A percentile compares a stretch with the other conserved stretches of the same genome.
Evolutionary conservation across 2,888 invertebrate genomes (phyloP).

Genomic region (Hydriomena furcata): DNA sequence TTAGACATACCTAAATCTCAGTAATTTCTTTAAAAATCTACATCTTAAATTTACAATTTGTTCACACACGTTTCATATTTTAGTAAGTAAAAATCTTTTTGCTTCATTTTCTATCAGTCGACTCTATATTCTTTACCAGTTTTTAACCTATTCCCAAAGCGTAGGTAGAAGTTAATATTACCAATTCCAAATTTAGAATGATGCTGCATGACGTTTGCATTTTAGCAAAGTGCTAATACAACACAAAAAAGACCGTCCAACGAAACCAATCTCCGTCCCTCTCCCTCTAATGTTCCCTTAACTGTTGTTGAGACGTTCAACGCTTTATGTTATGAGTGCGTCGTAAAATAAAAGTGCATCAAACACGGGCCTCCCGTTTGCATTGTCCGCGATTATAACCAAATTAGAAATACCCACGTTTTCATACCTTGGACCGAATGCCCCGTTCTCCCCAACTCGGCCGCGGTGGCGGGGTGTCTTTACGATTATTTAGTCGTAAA

Average conservation of each 20-base stretch:
- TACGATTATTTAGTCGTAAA: slow-evolving; percentile 85
- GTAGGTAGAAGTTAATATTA: too few species aligned
- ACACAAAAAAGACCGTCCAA: slow-evolving; percentile 20
- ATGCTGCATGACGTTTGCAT: not conserved
- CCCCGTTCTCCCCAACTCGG: slow-evolving; percentile 52
- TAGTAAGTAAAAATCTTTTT: too few species aligned
- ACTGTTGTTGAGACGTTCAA: slow-evolving; percentile 78
- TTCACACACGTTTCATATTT: too few species aligned
- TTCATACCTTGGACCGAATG: slow-evolving; percentile 34
- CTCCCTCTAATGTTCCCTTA: slow-evolving; percentile 58
- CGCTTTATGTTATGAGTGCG: slow-evolving; percentile 79
- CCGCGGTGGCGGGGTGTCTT: slow-evolving; percentile 74
- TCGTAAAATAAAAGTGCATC: slow-evolving; percentile 84
- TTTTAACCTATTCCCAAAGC: too few species aligned
- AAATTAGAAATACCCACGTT: slow-evolving; percentile 46
- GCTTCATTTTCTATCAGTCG: too few species aligned
- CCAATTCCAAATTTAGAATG: too few species aligned
- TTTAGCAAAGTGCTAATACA: slow-evolving; percentile 7
- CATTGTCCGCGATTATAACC: slow-evolving; percentile 75
- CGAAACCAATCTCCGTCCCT: slow-evolving; percentile 28
- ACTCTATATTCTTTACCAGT: too few species aligned
- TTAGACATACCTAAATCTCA: too few species aligned
- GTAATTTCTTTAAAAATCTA: too few species aligned
- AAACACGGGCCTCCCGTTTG: slow-evolving; percentile 73
- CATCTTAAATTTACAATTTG: too few species aligned